A percentile compares a stretch with the other conserved stretches of the same genome.
Conservation (phyloP, 2,797 vertebrate species). For the Lagorchestes hirsutus region DNA sequence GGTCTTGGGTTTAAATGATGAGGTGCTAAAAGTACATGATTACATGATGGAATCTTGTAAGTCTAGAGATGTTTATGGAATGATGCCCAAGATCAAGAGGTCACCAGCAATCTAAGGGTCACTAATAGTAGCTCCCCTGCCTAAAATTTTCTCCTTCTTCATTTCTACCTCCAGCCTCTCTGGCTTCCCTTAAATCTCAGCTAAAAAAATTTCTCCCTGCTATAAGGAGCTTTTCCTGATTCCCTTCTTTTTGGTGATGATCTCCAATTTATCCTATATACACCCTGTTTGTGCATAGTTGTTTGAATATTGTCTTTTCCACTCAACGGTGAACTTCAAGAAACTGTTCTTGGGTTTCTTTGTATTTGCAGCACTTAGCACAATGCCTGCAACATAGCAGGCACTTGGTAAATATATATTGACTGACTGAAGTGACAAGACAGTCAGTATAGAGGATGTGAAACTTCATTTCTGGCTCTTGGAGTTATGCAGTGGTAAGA, state of each 20-base stretch:
- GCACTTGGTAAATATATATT: not conserved
- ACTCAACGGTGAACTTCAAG: not conserved
- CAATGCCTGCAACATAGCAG: not conserved
- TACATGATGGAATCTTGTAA: not conserved
- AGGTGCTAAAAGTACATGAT: not conserved
- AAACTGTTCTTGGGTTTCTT: not conserved
- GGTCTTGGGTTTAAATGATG: not conserved
- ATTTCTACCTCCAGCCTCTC: not conserved
- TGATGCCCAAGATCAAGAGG: not conserved
- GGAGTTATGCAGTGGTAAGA: not conserved
- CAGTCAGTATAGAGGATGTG: not conserved
- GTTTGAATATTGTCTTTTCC: not conserved
- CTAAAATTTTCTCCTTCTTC: not conserved
- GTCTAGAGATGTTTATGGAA: not conserved
- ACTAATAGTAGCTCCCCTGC: not conserved
- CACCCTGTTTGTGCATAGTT: not conserved
- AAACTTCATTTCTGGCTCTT: not conserved
- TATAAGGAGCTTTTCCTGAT: not conserved
- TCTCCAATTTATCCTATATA: not conserved
- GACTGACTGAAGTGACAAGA: not conserved
- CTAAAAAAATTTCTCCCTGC: not conserved
- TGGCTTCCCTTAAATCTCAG: not conserved
- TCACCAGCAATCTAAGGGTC: not conserved
- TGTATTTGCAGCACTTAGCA: not conserved
- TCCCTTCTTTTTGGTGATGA: not conserved